phyloP scores from a whole-genome alignment of 2,888 invertebrate genomes.

The Peribatodes rhomboidaria region DNA sequence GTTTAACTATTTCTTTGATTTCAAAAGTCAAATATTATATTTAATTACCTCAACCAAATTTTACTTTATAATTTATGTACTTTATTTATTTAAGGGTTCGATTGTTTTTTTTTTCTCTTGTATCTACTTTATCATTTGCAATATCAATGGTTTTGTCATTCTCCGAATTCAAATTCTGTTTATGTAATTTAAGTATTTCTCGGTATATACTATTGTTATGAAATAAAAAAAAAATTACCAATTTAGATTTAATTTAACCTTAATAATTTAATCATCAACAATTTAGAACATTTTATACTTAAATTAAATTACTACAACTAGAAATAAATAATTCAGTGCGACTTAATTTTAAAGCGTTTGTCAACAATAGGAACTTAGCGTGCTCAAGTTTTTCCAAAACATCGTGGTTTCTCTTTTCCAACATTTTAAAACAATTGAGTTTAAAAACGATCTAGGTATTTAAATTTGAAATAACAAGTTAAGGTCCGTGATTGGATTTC shows the following conservation, averaged over 20 bases:
- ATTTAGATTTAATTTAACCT: not conserved
- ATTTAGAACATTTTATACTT: not conserved
- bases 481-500: no score
- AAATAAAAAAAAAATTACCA: not conserved
- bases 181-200: not conserved
- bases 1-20: no score
- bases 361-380: slow-evolving; percentile 3
- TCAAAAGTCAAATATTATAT: no score
- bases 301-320: slow-evolving; percentile 1
- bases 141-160: no score
- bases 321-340: slow-evolving; percentile 22
- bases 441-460: no score
- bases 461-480: no score
- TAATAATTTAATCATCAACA: slow-evolving; percentile 6
- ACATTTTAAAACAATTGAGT: not conserved
- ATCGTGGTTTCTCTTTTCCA: not conserved
- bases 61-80: not conserved
- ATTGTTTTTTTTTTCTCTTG: no score
- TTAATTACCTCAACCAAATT: no score
- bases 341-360: not conserved
- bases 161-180: not conserved
- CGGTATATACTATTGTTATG: not conserved
- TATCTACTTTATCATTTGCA: no score
- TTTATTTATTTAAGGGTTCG: no score
- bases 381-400: not conserved